Percentiles rank a stretch among this genome's conserved stretches.
Evolutionary conservation across 2,888 invertebrate genomes (phyloP).

Genomic region (Eupithecia inturbata): DNA sequence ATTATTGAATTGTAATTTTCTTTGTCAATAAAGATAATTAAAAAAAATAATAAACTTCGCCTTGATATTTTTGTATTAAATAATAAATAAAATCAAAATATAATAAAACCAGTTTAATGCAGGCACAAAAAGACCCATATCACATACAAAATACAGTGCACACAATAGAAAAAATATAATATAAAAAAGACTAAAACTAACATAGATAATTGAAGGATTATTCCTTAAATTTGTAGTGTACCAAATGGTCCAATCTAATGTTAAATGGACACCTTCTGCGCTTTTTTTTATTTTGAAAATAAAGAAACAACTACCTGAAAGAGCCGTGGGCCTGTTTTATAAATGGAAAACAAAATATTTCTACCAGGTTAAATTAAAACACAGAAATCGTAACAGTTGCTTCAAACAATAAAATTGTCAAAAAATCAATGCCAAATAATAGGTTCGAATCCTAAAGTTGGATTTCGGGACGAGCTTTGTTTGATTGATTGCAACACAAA

Average conservation of each 20-base stretch:
- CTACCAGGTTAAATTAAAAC: neutral
- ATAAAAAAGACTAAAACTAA: too few relatives aligned
- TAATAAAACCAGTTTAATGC: too few relatives aligned
- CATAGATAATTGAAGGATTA: neutral
- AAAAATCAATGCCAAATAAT: conserved; percentile 79
- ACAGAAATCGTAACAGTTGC: conserved; percentile 52
- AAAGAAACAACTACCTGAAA: neutral
- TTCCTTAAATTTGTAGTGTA: neutral
- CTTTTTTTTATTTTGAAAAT: too few relatives aligned
- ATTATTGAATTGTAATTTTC: too few relatives aligned
- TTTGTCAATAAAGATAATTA: too few relatives aligned
- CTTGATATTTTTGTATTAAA: too few relatives aligned
- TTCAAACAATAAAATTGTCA: conserved; percentile 68
- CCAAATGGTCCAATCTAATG: neutral
- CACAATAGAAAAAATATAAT: too few relatives aligned
- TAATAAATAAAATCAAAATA: too few relatives aligned
- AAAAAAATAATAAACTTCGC: too few relatives aligned
- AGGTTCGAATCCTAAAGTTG: conserved; percentile 70
- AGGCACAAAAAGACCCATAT: too few relatives aligned
- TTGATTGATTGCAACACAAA: conserved; percentile 82
- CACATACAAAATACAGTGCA: too few relatives aligned
- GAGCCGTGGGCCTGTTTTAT: neutral
- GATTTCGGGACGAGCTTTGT: conserved; percentile 72
- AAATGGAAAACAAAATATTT: neutral
- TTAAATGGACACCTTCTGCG: too few relatives aligned